A percentile compares a stretch with the other conserved stretches of the same genome.
Evolutionary conservation across 2,797 vertebrate species (phyloP).

Genomic region (Pipistrellus pygmaeus): DNA sequence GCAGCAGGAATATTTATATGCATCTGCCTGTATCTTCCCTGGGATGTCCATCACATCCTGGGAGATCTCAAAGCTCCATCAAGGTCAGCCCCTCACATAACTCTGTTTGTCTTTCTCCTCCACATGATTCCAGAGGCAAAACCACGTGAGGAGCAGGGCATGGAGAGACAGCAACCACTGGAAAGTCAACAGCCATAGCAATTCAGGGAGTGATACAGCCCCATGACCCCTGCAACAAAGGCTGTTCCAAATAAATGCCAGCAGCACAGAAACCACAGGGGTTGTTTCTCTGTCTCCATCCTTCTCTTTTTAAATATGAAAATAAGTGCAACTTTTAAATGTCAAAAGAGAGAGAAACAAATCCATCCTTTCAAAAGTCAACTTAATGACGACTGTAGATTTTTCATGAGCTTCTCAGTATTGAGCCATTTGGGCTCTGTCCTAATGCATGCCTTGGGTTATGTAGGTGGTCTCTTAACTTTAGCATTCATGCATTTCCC

Average conservation of each 20-base stretch:
- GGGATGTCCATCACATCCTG: background rate
- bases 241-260: background rate
- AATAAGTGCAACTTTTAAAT: constrained; percentile 61
- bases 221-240: background rate
- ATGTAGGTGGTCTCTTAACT: background rate
- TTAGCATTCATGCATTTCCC: background rate
- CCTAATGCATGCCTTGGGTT: background rate
- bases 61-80: background rate
- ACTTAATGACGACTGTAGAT: background rate
- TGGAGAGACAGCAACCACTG: background rate
- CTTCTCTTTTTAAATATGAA: background rate
- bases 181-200: background rate
- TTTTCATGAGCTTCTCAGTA: background rate
- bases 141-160: background rate
- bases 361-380: background rate
- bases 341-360: constrained; percentile 53
- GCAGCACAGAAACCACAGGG: background rate
- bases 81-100: background rate
- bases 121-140: background rate
- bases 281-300: background rate
- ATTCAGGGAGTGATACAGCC: background rate
- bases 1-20: background rate
- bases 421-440: background rate
- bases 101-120: background rate
- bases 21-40: background rate